A percentile compares a stretch with the other conserved stretches of the same genome.
These are phyloP conservation scores for Lytechinus variegatus DNA, from an alignment of 35 echinoderm and acorn worm genomes.

Conservation along the genomic window DNA sequence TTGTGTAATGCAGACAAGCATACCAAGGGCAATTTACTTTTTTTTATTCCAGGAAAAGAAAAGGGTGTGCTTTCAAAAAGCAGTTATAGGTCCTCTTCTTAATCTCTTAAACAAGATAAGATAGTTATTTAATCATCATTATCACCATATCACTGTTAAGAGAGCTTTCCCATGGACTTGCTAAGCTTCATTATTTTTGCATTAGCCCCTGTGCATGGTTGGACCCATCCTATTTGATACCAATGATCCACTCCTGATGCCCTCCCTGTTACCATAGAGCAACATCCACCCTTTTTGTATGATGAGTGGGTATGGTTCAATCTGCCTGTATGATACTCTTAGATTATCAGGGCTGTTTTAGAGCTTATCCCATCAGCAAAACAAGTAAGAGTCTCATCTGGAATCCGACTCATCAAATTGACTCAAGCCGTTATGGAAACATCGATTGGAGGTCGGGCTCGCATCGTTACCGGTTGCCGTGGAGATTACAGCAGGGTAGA, in stretches of 20 bases:
- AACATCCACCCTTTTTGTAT: not conserved
- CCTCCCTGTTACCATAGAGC: not conserved
- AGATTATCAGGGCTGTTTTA: conserved; percentile 5
- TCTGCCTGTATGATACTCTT: not conserved
- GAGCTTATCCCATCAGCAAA: conserved; percentile 2
- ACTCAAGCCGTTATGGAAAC: not conserved
- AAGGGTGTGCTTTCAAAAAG: too few species aligned
- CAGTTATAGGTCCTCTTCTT: too few species aligned
- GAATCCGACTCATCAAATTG: not conserved
- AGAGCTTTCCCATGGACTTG: too few species aligned
- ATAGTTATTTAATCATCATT: too few species aligned
- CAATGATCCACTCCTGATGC: not conserved
- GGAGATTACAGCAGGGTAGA: not conserved
- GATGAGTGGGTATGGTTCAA: not conserved
- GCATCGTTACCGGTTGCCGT: not conserved
- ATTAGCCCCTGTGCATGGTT: not conserved
- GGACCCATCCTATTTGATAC: not conserved
- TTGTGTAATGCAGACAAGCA: too few species aligned
- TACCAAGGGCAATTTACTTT: too few species aligned
- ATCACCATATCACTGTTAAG: too few species aligned
- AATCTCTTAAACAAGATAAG: too few species aligned
- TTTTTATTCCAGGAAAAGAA: too few species aligned
- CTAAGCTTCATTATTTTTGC: too few species aligned
- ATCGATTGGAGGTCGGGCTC: conserved; percentile 1
- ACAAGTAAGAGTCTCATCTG: not conserved